These are phyloP conservation scores for Caenorhabditis doughertyi DNA, from an alignment of 2,888 invertebrate species.

Conservation along the genomic window DNA sequence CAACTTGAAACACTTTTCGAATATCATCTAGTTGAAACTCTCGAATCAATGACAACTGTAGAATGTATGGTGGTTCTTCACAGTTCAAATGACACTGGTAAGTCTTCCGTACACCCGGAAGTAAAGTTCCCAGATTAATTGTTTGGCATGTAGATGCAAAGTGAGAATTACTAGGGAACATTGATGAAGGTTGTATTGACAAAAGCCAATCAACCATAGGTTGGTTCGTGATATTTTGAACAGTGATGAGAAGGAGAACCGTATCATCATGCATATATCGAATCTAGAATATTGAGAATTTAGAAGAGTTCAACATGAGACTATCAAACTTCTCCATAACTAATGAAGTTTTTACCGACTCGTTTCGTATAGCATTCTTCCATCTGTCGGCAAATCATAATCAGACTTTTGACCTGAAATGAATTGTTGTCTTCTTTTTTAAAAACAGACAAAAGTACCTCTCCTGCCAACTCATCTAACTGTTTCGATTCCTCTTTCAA, in stretches of 20 bases:
- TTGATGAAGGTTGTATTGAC: constrained; percentile 19
- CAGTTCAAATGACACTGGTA: constrained; percentile 37
- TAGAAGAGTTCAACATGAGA: not conserved
- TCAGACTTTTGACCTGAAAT: constrained; percentile 39
- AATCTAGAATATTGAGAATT: constrained; percentile 2
- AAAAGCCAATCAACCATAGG: constrained; percentile 45
- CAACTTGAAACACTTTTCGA: constrained; percentile 41
- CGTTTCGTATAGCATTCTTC: constrained; percentile 58
- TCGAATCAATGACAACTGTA: constrained; percentile 33
- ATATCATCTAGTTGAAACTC: constrained; percentile 36
- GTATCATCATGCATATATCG: constrained; percentile 42
- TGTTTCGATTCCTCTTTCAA: constrained; percentile 42
- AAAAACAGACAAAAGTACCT: constrained; percentile 17
- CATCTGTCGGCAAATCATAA: constrained; percentile 60
- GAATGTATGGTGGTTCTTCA: constrained; percentile 37
- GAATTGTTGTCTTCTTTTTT: not conserved
- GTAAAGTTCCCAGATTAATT: constrained; percentile 43
- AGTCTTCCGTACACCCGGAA: constrained; percentile 45
- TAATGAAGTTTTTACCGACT: not conserved
- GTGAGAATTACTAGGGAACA: constrained; percentile 2
- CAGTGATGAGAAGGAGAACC: constrained; percentile 26
- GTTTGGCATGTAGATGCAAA: constrained; percentile 23
- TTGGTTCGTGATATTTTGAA: constrained; percentile 47
- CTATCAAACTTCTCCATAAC: constrained; percentile 11
- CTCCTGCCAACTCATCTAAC: constrained; percentile 53